Evolutionary conservation across 2,113 vertebrate genomes (phyloP), one percentile per base, ranked within the genome.

Genomic region (Spea multiplicata): DNA sequence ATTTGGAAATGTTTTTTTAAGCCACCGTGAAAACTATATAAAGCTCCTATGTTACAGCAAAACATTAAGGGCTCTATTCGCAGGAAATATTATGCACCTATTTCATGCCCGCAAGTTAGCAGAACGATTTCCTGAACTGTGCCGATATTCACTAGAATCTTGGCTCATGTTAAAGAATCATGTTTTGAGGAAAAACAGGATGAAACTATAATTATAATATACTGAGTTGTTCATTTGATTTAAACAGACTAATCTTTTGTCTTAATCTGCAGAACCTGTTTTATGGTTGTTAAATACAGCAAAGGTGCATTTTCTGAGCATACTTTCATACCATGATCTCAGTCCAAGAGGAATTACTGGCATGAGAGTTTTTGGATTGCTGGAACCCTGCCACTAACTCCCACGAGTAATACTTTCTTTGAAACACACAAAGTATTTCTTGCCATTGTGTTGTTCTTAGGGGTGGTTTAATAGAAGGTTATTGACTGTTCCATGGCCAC

Each of bases 21-120:
- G 76, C 76, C 68, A 72, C 76, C 30, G 76, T 73, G 50, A 57
- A 80, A 80, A 80, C 66, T 62, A 66, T 80, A 80, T 72, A 79
- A 79, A 72, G 76, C 76, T 66, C 49, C 61, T 79, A 57, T 73
- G 71, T 73, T 73, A 57, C 77, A 44, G 70, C 53, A n/a, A 49
- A 57, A 80, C 70, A 80, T 80, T 80, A 73, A 73, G 61, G 59
- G 70, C 62, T 67, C 62, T 73, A 80, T 80, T 57, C 77, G 59
- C 61, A 73, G 70, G 77, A 80, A 73, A 73, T 80, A 80, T 80
- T 80, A 80, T 66, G 77, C 46, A 67, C 70, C 50, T 72, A 46
- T 66, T 66, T 66, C 76, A 72, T 71, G 48, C 61, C 77, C 70
- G 30, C 77, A 80, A 80, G 50, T 47, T 57, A 80, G 70, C 77